Evolutionary conservation across 2,888 invertebrate genomes (phyloP), one percentile per base, ranked within the genome.

Genomic region (Eucriotettix oculatus): DNA sequence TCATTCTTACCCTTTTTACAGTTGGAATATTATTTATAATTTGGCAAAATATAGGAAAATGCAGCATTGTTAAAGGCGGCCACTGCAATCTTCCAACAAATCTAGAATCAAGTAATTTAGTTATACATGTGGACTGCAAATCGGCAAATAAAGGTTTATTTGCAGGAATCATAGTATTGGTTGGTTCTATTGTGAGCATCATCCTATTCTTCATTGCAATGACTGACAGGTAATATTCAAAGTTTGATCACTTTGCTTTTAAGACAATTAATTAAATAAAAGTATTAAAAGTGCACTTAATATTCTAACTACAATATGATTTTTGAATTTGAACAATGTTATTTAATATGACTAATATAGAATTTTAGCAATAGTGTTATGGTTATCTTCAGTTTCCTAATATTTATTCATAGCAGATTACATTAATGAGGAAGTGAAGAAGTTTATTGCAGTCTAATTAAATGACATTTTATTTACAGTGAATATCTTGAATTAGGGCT

Each of bases 71-170:
- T 12, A 16, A 56, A 7, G 75, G 76, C 11, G 66, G 66, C 7
- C 73, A 74, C 74, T 57, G 75, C 75, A 9, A 74, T 71, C 58
- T 59, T 12, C 40, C 57, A 9, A 57, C 12, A 16, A 58, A 57
- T 59, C 42, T 40, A 56, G 61, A 54, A 42, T 17, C 52, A 11
- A 79, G 78, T 65, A 80, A 79, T 68, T 73, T 83, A 44, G 79
- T 83, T 54, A 79, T 85, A 64, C 77, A 83, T 68, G 83, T 84
- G 1, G 87, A 89, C 73, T 89, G 88, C 69, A 84, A 86, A 68
- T 83, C 87, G 1, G 83, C 87, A 59, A 87, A 86, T 74, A 81
- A 82, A 62, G 88, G 88, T 1, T 74, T 88, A 40, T 87, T 88
- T 71, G 74, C 79, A 10, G 87, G 87, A 5, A 73, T 86, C n/a